Base-by-base conservation (phyloP, 2,888 invertebrate genomes). In the Sipha maydis region DNA sequence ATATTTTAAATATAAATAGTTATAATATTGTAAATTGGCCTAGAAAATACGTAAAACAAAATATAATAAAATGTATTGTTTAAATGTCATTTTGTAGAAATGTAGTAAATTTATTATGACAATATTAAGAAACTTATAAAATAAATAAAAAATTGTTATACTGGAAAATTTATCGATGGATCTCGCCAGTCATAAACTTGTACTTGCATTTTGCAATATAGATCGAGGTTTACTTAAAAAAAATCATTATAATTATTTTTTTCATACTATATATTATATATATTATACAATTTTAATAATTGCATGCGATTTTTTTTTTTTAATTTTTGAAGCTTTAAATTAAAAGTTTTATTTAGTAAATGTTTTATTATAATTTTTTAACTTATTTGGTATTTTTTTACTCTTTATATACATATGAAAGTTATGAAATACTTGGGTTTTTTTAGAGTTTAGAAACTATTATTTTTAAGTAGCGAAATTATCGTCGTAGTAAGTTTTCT, bases 341-440 rank as follows among this genome's bases (percentile, higher is more conserved):
- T 78, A 41, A 86, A 86, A 71, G 71, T 86, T 86, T 85, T 86
- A 79, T 79, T 86, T 88, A 88, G 88, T 79, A 86, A 73, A 86
- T 80, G 71, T 88, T 88, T 88, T 88, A 88, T 88, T 88, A 88
- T 88, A 80, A 88, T 88, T 88, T 88, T 88, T 88, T 88, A 88
- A 88, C 80, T 88, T 88, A 80, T 88, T 88, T 88, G 88, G 88
- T 88, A 88, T 88, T 88, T 88, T 88, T 88, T 88, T 88, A 88
- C 88, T 88, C 88, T 88, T 88, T 88, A 88, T 88, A 88, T 88
- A 79, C 34, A 86, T 86, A 86, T 80, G 75, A 88, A 80, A 80
- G 86, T 86, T 88, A 75, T 88, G 28, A 88, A 73, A 88, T 88
- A 88, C 71, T 82, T 88, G 88, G 88, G 88, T 86, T 86, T 86